Evolutionary conservation across 2,113 vertebrate species (phyloP).

Genomic region (Brachypteracias leptosomus): DNA sequence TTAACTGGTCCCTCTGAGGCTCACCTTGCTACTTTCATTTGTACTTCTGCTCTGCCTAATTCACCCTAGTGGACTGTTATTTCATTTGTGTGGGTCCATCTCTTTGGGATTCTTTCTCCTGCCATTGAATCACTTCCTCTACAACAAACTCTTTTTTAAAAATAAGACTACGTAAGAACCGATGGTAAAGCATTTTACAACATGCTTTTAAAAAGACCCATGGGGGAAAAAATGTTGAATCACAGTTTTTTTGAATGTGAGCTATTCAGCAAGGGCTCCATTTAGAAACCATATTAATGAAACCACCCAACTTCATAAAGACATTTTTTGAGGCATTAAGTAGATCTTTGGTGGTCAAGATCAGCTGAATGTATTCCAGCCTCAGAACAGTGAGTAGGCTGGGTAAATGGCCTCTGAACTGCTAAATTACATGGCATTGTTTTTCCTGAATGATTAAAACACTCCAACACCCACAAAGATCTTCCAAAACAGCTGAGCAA

Average conservation of each 20-base stretch:
- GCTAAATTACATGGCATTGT: slow-evolving; percentile 56
- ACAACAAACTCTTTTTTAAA: neutral
- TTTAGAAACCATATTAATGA: neutral
- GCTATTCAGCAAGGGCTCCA: neutral
- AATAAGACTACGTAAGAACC: neutral
- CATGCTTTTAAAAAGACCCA: neutral
- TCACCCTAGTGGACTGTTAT: neutral
- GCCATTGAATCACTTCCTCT: slow-evolving; percentile 13
- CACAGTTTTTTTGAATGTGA: neutral
- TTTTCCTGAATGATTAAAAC: slow-evolving; percentile 58
- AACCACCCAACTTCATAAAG: neutral
- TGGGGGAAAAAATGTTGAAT: neutral
- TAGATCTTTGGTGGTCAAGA: neutral
- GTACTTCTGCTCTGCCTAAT: neutral
- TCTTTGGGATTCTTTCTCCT: neutral
- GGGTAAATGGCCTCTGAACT: slow-evolving; percentile 21
- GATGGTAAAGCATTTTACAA: neutral
- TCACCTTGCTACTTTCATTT: neutral
- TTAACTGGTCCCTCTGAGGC: neutral
- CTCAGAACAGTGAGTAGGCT: slow-evolving; percentile 16
- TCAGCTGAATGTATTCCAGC: slow-evolving; percentile 4
- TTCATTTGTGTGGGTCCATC: neutral
- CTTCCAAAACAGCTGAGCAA: slow-evolving; percentile 44
- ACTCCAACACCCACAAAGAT: slow-evolving; percentile 53
- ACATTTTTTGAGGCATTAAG: neutral